Evolutionary conservation across 2,888 invertebrate genomes (phyloP).

Genomic region (Diplazon laetatorius): DNA sequence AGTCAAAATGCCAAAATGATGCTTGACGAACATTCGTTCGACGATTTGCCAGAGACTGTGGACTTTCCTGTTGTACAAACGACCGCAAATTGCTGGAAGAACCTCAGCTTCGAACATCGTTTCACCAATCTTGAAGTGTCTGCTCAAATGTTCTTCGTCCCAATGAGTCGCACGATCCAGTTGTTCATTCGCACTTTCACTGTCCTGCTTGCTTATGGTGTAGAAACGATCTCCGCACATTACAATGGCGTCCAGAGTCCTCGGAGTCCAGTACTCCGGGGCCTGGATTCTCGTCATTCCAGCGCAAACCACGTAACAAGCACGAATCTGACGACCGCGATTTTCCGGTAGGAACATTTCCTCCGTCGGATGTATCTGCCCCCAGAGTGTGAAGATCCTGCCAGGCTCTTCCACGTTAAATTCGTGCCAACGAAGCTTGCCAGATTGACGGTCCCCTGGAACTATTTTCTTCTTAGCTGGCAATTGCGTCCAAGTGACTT

Average conservation of each 20-base stretch:
- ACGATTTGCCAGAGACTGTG: conserved; percentile 72
- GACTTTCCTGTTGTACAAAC: conserved; percentile 66
- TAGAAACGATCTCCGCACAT: conserved; percentile 77
- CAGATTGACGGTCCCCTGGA: conserved; percentile 22
- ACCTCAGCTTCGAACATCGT: conserved; percentile 72
- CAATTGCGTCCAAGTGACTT: conserved; percentile 71
- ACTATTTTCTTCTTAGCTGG: conserved; percentile 35
- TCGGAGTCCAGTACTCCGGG: conserved; percentile 77
- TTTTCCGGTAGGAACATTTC: conserved; percentile 83
- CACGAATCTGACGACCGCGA: conserved; percentile 87
- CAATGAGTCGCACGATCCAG: conserved; percentile 59
- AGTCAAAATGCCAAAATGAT: conserved; percentile 73
- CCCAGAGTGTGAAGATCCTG: conserved; percentile 88
- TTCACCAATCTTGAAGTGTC: conserved; percentile 74
- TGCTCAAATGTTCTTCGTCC: conserved; percentile 67
- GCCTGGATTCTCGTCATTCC: conserved; percentile 77
- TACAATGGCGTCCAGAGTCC: conserved; percentile 75
- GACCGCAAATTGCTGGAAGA: conserved; percentile 70
- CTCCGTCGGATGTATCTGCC: conserved; percentile 86
- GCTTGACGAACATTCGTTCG: conserved; percentile 71
- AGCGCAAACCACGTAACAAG: conserved; percentile 84
- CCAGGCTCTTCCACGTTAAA: conserved; percentile 88
- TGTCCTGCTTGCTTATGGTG: conserved; percentile 70
- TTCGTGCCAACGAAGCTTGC: conserved; percentile 84
- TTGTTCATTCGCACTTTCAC: conserved; percentile 58